Conservation (phyloP, 37 sponge, comb jelly and placozoan genomes). For the Spongilla lacustris region DNA sequence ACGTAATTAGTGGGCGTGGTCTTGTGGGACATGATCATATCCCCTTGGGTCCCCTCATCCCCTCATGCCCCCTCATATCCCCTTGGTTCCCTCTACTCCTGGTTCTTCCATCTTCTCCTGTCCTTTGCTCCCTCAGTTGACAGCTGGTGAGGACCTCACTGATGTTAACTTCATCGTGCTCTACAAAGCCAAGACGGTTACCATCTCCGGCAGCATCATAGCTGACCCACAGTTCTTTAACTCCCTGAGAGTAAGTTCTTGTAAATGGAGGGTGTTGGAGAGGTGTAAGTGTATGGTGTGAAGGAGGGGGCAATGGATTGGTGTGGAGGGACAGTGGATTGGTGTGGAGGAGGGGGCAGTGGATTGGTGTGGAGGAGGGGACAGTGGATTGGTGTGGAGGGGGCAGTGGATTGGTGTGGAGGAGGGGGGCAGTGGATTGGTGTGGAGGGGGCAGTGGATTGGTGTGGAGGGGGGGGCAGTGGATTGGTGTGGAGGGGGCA, state of each 20-base stretch:
- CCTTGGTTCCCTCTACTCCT: no score
- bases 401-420: no score
- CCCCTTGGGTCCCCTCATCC: not conserved
- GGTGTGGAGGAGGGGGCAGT: not conserved
- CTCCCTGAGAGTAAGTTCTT: constrained; percentile 12
- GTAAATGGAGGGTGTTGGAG: no score
- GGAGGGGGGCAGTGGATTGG: constrained; percentile 1
- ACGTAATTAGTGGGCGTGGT: no score
- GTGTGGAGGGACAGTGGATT: not conserved
- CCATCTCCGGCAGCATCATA: constrained; percentile 55
- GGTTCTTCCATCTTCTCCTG: no score
- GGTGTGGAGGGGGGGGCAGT: no score
- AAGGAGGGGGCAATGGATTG: not conserved
- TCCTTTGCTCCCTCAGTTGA: not conserved
- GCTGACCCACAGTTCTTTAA: constrained; percentile 35
- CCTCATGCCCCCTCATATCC: no score
- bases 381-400: not conserved
- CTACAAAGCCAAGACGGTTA: not conserved
- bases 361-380: not conserved
- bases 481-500: not conserved
- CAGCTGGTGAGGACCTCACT: constrained; percentile 21
- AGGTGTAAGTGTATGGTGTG: not conserved
- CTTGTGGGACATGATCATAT: no score
- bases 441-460: no score
- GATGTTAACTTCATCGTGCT: constrained; percentile 37